phyloP scores from a whole-genome alignment of 2,797 vertebrate species.

The Heterohyrax brucei region DNA sequence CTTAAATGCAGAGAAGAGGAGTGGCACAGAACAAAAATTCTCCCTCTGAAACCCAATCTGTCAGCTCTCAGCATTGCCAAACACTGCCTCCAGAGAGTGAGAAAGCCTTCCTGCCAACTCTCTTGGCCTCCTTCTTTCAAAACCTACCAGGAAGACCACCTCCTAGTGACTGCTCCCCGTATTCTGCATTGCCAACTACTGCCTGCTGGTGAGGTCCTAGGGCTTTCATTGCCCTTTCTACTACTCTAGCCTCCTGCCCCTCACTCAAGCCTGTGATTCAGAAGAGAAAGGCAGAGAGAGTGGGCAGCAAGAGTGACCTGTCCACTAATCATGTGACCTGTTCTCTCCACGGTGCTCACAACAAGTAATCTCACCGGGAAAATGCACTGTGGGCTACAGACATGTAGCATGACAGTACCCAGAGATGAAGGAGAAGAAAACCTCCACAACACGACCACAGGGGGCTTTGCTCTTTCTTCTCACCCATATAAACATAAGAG shows the following conservation, averaged over 20 bases:
- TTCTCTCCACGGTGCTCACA: constrained; percentile 28
- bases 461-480: constrained; percentile 4
- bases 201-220: not conserved
- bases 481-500: not conserved
- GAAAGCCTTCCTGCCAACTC: not conserved
- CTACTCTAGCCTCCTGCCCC: constrained; percentile 1
- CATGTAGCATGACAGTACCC: not conserved
- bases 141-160: not conserved
- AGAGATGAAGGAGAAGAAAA: not conserved
- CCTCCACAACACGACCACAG: not conserved
- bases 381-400: not conserved
- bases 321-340: not conserved
- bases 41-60: not conserved
- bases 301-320: not conserved
- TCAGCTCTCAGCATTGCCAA: not conserved
- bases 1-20: not conserved
- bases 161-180: not conserved
- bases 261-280: constrained; percentile 3
- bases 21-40: not conserved
- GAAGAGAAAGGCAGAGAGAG: not conserved
- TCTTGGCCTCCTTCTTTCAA: not conserved
- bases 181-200: not conserved
- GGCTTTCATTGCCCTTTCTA: not conserved
- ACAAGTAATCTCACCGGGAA: constrained; percentile 22
- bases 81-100: not conserved